Base-by-base conservation (phyloP, 2,888 invertebrate species). In the Pandemis heparana region DNA sequence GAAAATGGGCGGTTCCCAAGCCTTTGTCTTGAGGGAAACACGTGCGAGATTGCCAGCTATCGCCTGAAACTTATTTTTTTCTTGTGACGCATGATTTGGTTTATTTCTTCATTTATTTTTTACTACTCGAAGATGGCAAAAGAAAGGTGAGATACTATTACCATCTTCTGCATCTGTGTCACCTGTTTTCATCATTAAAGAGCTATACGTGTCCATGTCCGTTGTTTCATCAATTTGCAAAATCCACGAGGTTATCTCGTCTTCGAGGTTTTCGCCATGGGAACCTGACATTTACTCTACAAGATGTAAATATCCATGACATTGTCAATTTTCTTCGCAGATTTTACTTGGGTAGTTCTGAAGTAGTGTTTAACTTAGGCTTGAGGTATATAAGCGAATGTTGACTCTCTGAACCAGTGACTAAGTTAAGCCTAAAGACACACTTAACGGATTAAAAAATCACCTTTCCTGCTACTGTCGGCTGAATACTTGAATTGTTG, bases 381-480 rank as follows among this genome's bases (percentile, higher is more conserved):
- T 56, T 56, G 23, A 53, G 8, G 6, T 48, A 46, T 3, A 5
- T 48, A 16, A n/a, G 18, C 18, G 51, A 59, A 32, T 59, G 32
- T 32, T 59, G 8, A 56, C 5, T 48, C 48, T n/a, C 48, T 6
- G 38, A 39, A 60, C 7, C n/a, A n/a, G 39, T 39, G 14, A 38
- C 60, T 60, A 60, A 60, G n/a, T 8, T 1, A 60, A 60, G n/a
- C 60, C 60, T 60, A n/a, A 39, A n/a, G 39, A 39, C 32, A 23
- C 23, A 56, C 14, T 59, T 59, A 23, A 59, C 12, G 32, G 7
- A 48, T 48, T 6, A 48, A 12, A 41, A 41, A 41, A 1, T 41
- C 0, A 48, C 5, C n/a, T 48, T n/a, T 48, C 10, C 43, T 6
- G 5, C n/a, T 43, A n/a, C 48, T 59, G 32, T 59, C 32, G 32